Conservation (phyloP, 2,113 vertebrate genomes). For the Diglossa brunneiventris region DNA sequence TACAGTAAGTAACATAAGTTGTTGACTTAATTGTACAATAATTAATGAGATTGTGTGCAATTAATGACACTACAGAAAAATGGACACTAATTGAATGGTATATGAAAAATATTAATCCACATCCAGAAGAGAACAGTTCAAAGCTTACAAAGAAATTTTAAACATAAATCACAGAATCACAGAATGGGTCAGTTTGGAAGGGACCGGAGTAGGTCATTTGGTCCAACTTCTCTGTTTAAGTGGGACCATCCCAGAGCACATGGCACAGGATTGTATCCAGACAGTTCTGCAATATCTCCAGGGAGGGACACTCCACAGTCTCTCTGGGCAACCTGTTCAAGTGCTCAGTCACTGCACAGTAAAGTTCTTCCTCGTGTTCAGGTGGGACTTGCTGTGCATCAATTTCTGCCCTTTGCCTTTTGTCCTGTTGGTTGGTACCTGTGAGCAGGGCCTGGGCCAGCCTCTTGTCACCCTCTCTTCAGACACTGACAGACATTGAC, state of each 20-base stretch:
- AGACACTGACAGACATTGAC: not conserved
- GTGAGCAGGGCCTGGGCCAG: not conserved
- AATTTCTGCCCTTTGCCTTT: not conserved
- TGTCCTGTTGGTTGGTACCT: not conserved
- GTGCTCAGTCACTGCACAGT: not conserved
- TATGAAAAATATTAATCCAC: not conserved
- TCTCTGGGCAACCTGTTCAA: not conserved
- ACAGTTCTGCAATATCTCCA: not conserved
- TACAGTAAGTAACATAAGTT: not conserved
- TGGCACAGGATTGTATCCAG: not conserved
- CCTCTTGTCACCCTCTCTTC: not conserved
- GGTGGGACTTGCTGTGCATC: not conserved
- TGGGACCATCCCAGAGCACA: not conserved
- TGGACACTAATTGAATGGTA: not conserved
- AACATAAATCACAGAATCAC: not conserved
- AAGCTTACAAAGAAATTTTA: not conserved
- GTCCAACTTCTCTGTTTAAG: not conserved
- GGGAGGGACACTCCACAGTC: not conserved
- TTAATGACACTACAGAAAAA: constrained; percentile 11
- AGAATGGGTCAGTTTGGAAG: not conserved
- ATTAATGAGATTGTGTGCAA: not conserved
- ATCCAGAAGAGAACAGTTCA: not conserved
- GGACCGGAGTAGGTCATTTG: not conserved
- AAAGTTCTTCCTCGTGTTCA: not conserved
- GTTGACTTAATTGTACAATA: not conserved